phyloP scores from a whole-genome alignment of 2,888 invertebrate genomes.

The Heliconius ethilla region DNA sequence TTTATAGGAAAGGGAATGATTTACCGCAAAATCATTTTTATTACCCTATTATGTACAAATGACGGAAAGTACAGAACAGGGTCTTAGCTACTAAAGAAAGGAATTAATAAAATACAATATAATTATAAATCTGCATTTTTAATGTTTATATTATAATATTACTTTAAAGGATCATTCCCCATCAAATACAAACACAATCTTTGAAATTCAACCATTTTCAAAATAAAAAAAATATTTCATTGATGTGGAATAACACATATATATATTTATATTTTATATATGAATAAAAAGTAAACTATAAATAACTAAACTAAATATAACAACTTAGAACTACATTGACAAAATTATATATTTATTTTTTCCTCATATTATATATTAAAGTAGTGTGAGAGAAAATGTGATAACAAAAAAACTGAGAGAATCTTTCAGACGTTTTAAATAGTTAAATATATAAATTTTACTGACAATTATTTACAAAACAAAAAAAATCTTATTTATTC shows the following conservation, averaged over 20 bases:
- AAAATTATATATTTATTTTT: not conserved
- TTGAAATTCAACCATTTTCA: not conserved
- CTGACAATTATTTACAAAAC: not conserved
- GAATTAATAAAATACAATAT: not conserved
- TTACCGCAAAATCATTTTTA: too few relatives aligned
- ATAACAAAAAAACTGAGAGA: not conserved
- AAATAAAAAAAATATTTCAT: not conserved
- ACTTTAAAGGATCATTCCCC: not conserved
- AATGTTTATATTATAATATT: constrained; percentile 4
- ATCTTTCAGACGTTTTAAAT: not conserved
- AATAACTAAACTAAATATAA: not conserved
- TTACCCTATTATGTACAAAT: too few relatives aligned
- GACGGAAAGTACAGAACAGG: too few relatives aligned
- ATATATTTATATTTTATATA: not conserved
- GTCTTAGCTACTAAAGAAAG: too few relatives aligned
- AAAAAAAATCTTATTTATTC: not conserved
- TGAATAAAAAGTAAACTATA: not conserved
- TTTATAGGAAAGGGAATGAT: too few relatives aligned
- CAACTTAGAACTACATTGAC: not conserved
- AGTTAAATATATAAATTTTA: not conserved
- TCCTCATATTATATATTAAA: not conserved
- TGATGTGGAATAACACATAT: not conserved
- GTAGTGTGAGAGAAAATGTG: not conserved
- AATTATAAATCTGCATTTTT: constrained; percentile 17
- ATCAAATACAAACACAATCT: not conserved